These are phyloP conservation scores for Lacerta bilineata DNA, from an alignment of 2,797 vertebrate species.

Conservation along the genomic window DNA sequence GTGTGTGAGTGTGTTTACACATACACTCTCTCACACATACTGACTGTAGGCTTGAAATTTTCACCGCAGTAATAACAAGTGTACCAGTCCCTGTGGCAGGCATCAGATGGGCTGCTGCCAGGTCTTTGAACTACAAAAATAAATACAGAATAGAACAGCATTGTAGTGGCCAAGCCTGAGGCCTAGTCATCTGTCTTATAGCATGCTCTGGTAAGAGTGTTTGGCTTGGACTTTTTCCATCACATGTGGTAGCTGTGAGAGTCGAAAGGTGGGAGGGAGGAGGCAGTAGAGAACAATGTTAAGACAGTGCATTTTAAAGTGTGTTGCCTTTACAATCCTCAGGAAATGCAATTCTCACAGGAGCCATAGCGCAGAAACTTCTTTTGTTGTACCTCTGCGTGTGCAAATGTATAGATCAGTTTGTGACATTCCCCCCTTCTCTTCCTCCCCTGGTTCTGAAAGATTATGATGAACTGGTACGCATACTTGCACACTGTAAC, in stretches of 20 bases:
- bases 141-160: constrained; percentile 89
- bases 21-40: constrained; percentile 43
- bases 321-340: constrained; percentile 72
- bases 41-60: constrained; percentile 81
- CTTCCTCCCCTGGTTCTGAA: neutral
- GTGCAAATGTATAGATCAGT: constrained; percentile 15
- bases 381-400: constrained; percentile 56
- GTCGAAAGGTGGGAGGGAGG: constrained; percentile 52
- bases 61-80: constrained; percentile 84
- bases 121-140: constrained; percentile 94
- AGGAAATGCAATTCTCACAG: constrained; percentile 66
- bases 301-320: constrained; percentile 83
- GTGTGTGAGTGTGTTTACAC: neutral
- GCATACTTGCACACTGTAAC: rapidly evolving
- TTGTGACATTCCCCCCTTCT: neutral
- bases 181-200: constrained; percentile 88
- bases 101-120: constrained; percentile 86
- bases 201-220: constrained; percentile 88
- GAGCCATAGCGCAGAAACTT: constrained; percentile 51
- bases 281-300: constrained; percentile 81
- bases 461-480: rapidly evolving
- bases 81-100: constrained; percentile 84
- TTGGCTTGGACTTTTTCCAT: constrained; percentile 91
- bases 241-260: constrained; percentile 90
- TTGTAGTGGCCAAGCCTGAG: constrained; percentile 85